Evolutionary conservation across 1,140 invertebrate genomes (phyloP).

Genomic region (Cotesia typhae): DNA sequence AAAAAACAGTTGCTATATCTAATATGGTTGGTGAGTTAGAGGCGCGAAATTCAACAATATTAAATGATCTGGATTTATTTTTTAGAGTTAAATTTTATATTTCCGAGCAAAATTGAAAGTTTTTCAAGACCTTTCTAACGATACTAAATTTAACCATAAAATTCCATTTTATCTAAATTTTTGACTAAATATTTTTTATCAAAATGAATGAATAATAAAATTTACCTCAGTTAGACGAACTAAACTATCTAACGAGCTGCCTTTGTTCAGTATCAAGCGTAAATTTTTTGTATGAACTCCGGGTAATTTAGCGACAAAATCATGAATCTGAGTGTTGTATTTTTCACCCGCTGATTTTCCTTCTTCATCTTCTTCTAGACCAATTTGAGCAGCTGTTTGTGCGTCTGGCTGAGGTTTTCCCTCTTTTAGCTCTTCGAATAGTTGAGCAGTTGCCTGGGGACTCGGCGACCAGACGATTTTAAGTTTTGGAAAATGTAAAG

Average conservation of each 20-base stretch:
- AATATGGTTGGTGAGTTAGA: too few species aligned
- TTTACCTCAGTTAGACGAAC: conserved; percentile 68
- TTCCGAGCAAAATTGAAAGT: too few species aligned
- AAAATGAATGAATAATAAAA: conserved; percentile 29
- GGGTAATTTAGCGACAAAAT: conserved; percentile 90
- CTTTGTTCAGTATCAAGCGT: conserved; percentile 79
- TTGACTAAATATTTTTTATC: neutral
- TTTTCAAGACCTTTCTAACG: too few species aligned
- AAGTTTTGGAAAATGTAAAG: conserved; percentile 92
- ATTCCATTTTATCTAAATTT: too few species aligned
- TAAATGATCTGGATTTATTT: too few species aligned
- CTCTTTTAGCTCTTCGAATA: conserved; percentile 91
- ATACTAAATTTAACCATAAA: too few species aligned
- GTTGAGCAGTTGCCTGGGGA: conserved; percentile 92
- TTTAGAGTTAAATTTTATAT: too few species aligned
- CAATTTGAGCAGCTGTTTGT: conserved; percentile 73
- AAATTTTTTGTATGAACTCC: conserved; percentile 91
- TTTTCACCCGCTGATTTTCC: conserved; percentile 70
- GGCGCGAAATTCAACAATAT: too few species aligned
- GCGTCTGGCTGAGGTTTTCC: conserved; percentile 81
- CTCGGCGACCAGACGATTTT: conserved; percentile 95
- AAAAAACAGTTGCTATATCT: too few species aligned
- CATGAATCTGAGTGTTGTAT: conserved; percentile 81
- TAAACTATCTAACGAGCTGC: conserved; percentile 77
- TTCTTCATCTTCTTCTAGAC: conserved; percentile 71